Base-by-base conservation (phyloP, 2,888 invertebrate species). In the Pilophorus perplexus region DNA sequence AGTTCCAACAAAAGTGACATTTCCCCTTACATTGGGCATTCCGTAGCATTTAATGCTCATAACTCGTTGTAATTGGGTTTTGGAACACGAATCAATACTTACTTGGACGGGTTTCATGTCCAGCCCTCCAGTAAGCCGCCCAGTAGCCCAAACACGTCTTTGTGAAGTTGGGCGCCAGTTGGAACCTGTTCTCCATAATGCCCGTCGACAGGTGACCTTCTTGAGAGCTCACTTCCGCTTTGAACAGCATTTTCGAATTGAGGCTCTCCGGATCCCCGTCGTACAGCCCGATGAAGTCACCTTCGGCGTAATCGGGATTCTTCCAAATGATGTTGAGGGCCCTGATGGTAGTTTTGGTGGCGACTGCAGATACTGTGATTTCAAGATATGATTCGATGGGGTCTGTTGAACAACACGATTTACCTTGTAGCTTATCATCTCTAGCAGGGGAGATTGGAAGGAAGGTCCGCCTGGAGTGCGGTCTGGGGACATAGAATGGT, bases 81-180 rank as follows among this genome's bases (percentile, higher is more conserved):
- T n/a, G n/a, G n/a, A n/a, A n/a, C n/a, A n/a, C n/a, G n/a, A n/a
- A n/a, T n/a, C n/a, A n/a, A n/a, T n/a, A n/a, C n/a, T n/a, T n/a
- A n/a, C n/a, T n/a, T n/a, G n/a, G n/a, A n/a, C n/a, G n/a, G n/a
- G n/a, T n/a, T n/a, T n/a, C n/a, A n/a, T n/a, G n/a, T n/a, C n/a
- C n/a, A n/a, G n/a, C n/a, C 52, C 55, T 50, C 71, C 71, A 71
- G 38, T 71, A 71, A 42, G 68, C 69, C 2, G 67, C 68, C 67
- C 68, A 71, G 40, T 33, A 68, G 5, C 71, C 71, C 3, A 71
- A 66, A 40, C 71, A 71, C 14, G 28, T 40, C 27, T 60, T 69
- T 2, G 33, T 16, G 42, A 64, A 69, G 33, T 60, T 44, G 0
- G 67, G 67, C 67, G 8, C 42, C 3, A 25, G 8, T 8, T 37